A percentile compares a stretch with the other conserved stretches of the same genome.
These are phyloP conservation scores for Rhorus exstirpatorius DNA, from an alignment of 2,888 invertebrate species.

Conservation along the genomic window DNA sequence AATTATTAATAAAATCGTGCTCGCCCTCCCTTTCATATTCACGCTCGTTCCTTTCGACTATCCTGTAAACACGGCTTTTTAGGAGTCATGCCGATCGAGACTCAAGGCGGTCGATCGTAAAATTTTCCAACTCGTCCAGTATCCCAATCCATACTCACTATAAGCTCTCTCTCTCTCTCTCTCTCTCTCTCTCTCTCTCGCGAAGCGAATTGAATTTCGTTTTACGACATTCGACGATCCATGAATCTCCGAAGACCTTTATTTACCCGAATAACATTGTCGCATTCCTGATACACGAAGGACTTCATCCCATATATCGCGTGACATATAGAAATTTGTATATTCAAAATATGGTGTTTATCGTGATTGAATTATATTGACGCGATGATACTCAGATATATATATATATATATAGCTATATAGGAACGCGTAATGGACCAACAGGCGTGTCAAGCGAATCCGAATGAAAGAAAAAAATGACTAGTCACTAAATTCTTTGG, in stretches of 20 bases:
- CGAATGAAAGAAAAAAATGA: too few species aligned
- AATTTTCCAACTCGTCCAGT: conserved; percentile 74
- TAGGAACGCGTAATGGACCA: neutral
- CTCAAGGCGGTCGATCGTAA: conserved; percentile 75
- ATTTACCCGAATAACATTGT: conserved; percentile 44
- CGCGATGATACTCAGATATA: too few species aligned
- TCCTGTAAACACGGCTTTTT: conserved; percentile 79
- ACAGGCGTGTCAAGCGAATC: too few species aligned
- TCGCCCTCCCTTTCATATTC: conserved; percentile 66
- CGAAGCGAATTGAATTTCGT: conserved; percentile 69
- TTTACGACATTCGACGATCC: conserved; percentile 70
- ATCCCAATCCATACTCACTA: conserved; percentile 43
- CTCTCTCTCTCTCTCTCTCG: conserved; percentile 14
- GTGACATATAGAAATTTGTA: neutral
- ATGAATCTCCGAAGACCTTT: conserved; percentile 40
- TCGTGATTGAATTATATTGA: conserved; percentile 37
- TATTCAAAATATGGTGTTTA: neutral
- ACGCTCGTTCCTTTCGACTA: conserved; percentile 67
- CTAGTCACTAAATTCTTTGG: too few species aligned
- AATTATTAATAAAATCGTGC: conserved; percentile 82
- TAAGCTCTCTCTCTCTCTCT: neutral
- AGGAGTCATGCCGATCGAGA: conserved; percentile 69
- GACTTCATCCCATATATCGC: conserved; percentile 31
- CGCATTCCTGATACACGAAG: conserved; percentile 34
- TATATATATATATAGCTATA: too few species aligned